Evolutionary conservation across 2,113 vertebrate species (phyloP).

Genomic region (Chamaetylas fuelleborni): DNA sequence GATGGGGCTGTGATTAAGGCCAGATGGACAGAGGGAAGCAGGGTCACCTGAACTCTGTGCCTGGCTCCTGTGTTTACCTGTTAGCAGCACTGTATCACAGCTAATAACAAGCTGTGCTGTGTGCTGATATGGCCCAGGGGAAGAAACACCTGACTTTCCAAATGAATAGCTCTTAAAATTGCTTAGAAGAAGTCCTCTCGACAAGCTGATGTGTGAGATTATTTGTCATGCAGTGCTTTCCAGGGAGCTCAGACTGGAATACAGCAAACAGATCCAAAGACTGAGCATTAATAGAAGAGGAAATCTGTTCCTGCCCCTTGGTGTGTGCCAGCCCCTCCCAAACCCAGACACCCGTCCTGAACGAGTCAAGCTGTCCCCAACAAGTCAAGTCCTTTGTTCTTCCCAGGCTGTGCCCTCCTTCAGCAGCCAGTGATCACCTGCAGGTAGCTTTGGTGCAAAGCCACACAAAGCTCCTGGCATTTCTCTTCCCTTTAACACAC

Average conservation of each 20-base stretch:
- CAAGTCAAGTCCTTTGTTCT: neutral
- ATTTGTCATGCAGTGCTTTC: neutral
- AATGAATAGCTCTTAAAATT: slow-evolving; percentile 14
- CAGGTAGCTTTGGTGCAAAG: neutral
- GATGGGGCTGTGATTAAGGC: neutral
- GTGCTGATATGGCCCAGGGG: neutral
- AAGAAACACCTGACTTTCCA: neutral
- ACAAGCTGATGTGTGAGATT: neutral
- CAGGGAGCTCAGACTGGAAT: neutral
- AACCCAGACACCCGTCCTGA: rapidly evolving
- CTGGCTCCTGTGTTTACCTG: neutral
- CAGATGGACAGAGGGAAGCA: neutral
- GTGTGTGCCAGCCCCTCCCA: neutral
- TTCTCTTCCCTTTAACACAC: neutral
- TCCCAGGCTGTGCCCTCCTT: neutral
- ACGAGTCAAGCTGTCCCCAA: neutral
- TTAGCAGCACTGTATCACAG: neutral
- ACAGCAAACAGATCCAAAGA: rapidly evolving
- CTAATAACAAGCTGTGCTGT: neutral
- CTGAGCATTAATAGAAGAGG: neutral
- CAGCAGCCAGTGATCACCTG: rapidly evolving
- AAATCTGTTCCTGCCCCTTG: neutral
- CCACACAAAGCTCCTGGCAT: neutral
- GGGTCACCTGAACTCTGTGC: neutral
- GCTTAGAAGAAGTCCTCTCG: neutral